Base-by-base conservation (phyloP, 2,113 vertebrate genomes). In the Megaceryle maxima region DNA sequence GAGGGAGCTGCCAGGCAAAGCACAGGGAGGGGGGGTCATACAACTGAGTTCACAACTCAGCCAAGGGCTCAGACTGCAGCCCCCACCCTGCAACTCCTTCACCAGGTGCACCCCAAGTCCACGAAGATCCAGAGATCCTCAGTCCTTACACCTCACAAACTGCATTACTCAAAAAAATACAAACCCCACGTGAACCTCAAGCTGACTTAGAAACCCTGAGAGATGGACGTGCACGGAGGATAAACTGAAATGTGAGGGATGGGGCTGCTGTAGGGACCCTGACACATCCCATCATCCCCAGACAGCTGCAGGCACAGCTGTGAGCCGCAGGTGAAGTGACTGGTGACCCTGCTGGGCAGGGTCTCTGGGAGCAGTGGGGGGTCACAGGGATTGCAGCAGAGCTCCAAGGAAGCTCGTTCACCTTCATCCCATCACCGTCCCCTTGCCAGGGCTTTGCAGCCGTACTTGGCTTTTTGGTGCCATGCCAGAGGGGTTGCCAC, bases 161-260 rank as follows among this genome's bases (percentile, higher is more conserved):
- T 4, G 3, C 13, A 4, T 12, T 17, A 11, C 53, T 50, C 70
- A 28, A 17, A 60, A 60, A 51, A 8, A 26, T 3, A 63, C 53
- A 66, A 55, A 33, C 28, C 13, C 50, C 60, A 14, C 16, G 0
- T 1, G 10, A 31, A 44, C 16, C 17, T 73, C 46, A 11, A 48
- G 76, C 63, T 46, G 39, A 3, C 55, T 33, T 4, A 33, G 20
- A 68, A 24, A n/a, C 48, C 26, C 1, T 0, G 3, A 50, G 41
- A 64, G 44, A 8, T 0, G 0, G 64, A 13, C 9, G 33, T 0
- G 5, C 1, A 25, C 21, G 6, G 55, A 51, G 35, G 31, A 1
- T 0, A 26, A 19, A 33, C 9, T 2, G 5, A 10, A 37, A 21
- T 0, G 17, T 4, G 13, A 9, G 19, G 9, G 37, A 3, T 5